Evolutionary conservation across 2,797 vertebrate genomes (phyloP).

Genomic region (Brachymystax lenok): DNA sequence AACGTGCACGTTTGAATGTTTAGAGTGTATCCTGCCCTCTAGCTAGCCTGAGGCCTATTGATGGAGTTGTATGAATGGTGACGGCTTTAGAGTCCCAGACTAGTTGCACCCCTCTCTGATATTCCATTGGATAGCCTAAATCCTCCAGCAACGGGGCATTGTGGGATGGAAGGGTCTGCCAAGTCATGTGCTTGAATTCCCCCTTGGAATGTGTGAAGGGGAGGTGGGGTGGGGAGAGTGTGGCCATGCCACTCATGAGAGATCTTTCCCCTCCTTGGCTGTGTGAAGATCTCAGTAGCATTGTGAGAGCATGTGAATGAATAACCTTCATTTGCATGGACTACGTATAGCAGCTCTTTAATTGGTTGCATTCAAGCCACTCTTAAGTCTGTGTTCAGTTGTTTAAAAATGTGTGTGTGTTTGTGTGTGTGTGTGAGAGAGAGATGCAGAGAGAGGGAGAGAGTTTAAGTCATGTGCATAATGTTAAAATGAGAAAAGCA

Average conservation of each 20-base stretch:
- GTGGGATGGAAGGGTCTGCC: constrained; percentile 17
- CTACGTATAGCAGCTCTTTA: constrained; percentile 51
- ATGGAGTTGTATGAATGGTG: neutral
- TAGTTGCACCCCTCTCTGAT: constrained; percentile 25
- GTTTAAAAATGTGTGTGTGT: constrained; percentile 35
- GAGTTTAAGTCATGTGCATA: constrained; percentile 4
- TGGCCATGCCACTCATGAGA: constrained; percentile 8
- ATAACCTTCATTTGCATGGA: constrained; percentile 54
- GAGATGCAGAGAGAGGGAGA: neutral
- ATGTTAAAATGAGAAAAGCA: constrained; percentile 7
- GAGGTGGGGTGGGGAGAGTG: neutral
- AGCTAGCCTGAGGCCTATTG: neutral
- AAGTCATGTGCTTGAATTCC: constrained; percentile 26
- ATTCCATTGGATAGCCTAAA: constrained; percentile 43
- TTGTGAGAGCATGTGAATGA: constrained; percentile 28
- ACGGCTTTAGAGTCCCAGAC: neutral
- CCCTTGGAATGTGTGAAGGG: constrained; percentile 37
- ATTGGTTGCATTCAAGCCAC: constrained; percentile 53
- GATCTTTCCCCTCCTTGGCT: neutral
- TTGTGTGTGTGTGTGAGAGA: neutral
- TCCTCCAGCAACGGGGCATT: constrained; percentile 13
- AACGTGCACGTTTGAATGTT: neutral
- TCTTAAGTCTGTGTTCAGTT: constrained; percentile 50
- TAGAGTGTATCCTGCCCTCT: neutral
- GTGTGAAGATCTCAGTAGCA: constrained; percentile 10